These are phyloP conservation scores for Dasysyrphus albostriatus DNA, from an alignment of 2,888 invertebrate species.

Conservation along the genomic window DNA sequence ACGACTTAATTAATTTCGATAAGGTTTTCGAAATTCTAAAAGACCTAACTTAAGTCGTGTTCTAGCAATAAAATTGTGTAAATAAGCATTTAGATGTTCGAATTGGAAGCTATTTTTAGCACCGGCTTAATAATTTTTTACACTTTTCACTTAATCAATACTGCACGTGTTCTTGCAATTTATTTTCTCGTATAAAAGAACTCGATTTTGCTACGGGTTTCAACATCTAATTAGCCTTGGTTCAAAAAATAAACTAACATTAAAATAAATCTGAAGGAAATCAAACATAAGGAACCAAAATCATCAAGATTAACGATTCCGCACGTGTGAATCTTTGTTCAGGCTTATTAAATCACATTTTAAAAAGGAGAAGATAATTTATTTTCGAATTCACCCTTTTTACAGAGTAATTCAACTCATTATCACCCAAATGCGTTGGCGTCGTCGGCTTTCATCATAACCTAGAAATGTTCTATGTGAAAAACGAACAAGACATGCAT, in stretches of 20 bases:
- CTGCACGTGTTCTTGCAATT: not conserved
- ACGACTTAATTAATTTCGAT: not conserved
- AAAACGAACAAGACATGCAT: constrained; percentile 36
- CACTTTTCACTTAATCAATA: not conserved
- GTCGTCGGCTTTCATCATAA: constrained; percentile 6
- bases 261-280: not conserved
- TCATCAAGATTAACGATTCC: constrained; percentile 10
- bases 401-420: constrained; percentile 4
- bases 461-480: constrained; percentile 8
- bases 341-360: constrained; percentile 11
- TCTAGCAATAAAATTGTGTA: too few relatives aligned
- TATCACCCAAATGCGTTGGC: constrained; percentile 12
- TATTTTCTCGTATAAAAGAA: not conserved
- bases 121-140: not conserved
- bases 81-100: too few relatives aligned
- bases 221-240: not conserved
- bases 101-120: too few relatives aligned
- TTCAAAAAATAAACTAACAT: not conserved
- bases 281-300: not conserved
- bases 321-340: constrained; percentile 6
- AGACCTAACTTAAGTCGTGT: not conserved
- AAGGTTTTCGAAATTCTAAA: not conserved
- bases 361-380: not conserved
- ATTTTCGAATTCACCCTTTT: constrained; percentile 4
- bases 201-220: not conserved